Percentiles rank a stretch among this genome's conserved stretches.
phyloP scores from a whole-genome alignment of 2,888 invertebrate genomes.

The Napeogenes inachia region DNA sequence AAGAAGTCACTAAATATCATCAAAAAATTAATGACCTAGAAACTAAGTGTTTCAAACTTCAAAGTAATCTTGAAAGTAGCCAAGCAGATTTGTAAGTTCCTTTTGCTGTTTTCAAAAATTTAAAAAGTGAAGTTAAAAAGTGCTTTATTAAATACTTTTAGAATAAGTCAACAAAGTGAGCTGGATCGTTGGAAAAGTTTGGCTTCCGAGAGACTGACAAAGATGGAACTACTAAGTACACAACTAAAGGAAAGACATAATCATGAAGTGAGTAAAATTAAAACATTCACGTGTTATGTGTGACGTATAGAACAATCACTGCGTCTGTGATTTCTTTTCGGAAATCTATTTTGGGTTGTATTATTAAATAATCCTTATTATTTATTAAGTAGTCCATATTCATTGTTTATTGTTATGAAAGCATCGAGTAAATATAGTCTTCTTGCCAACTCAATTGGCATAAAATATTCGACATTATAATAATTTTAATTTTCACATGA shows the following conservation, averaged over 20 bases:
- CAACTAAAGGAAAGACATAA: conserved; percentile 80
- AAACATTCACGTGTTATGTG: too few species aligned
- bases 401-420: too few species aligned
- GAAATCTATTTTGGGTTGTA: too few species aligned
- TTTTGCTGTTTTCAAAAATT: background rate
- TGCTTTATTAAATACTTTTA: conserved; percentile 34
- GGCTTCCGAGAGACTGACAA: conserved; percentile 80
- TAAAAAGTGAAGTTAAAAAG: background rate
- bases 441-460: too few species aligned
- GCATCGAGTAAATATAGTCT: too few species aligned
- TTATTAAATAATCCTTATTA: too few species aligned
- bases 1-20: conserved; percentile 63
- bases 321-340: too few species aligned
- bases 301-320: too few species aligned
- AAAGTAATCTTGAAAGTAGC: conserved; percentile 62
- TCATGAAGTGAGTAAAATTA: conserved; percentile 62
- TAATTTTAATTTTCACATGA: too few species aligned
- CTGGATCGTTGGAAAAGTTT: conserved; percentile 80
- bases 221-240: conserved; percentile 79
- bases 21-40: conserved; percentile 59
- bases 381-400: too few species aligned
- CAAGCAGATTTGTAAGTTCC: conserved; percentile 74
- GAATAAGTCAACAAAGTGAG: conserved; percentile 58
- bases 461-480: too few species aligned
- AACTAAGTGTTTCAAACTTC: conserved; percentile 61